Evolutionary conservation across 2,797 vertebrate species (phyloP), one percentile per base, ranked within the genome.

Genomic region (Peromyscus eremicus): DNA sequence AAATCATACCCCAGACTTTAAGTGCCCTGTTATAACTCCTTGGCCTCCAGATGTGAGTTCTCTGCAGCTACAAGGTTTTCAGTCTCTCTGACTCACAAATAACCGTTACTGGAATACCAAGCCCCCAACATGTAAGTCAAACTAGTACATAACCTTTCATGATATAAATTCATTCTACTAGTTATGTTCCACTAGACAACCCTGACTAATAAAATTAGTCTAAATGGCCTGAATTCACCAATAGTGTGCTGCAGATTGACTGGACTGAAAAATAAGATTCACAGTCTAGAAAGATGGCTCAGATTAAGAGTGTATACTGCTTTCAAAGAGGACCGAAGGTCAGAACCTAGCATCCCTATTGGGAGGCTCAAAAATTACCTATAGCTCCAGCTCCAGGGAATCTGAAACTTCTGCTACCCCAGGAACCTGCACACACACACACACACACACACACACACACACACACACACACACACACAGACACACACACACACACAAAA

Each of bases 361-460:
- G 2, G 7, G n/a, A 40, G 37, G 8, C 37, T 62, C n/a, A 62
- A 19, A 77, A 83, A 17, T 16, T 32, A 19, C 14, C 57, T 16
- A 64, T 11, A 62, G 14, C 25, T 43, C 1, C 14, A 64, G 14
- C 4, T 32, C 37, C 4, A 83, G 60, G 8, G 2, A 43, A 83
- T 83, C 57, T 43, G n/a, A 64, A 43, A 43, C 37, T 64, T 32
- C 8, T 32, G 27, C 14, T 37, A 27, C 25, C 14, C 62, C 2
- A 64, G 25, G 12, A 83, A 64, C 14, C 27, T 64, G 37, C 0
- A 5, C 2, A n/a, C 7, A 11, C 4, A 34, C 2, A 2, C 0
- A 52, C 17, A 10, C 8, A 32, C 32, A n/a, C 29, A 46, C 27
- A 14, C 37, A 75, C 71, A 75, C 71, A 75, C 71, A 75, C 21